These are phyloP conservation scores for Enteromius afrohamiltoni DNA, from an alignment of 2,797 vertebrate genomes.

Conservation along the genomic window DNA sequence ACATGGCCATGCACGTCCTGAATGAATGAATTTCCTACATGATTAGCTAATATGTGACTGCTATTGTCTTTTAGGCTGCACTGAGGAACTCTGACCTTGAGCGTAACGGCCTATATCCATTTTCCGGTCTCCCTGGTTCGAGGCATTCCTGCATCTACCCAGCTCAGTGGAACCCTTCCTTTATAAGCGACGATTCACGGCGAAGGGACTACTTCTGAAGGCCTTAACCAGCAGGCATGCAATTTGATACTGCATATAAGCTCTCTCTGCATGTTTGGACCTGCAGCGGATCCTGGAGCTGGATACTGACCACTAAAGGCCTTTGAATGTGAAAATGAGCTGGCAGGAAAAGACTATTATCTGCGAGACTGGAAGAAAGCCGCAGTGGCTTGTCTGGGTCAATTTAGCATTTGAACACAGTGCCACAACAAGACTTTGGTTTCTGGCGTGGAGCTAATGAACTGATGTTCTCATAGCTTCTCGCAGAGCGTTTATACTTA, in stretches of 20 bases:
- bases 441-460: conserved; percentile 31
- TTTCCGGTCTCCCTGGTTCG: conserved; percentile 92
- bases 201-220: conserved; percentile 95
- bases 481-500: conserved; percentile 1
- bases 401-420: conserved; percentile 30
- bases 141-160: conserved; percentile 98
- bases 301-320: conserved; percentile 52
- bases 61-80: conserved; percentile 79
- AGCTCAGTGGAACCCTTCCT: conserved; percentile 95
- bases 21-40: neutral
- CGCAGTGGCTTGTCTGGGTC: conserved; percentile 28
- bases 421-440: conserved; percentile 32
- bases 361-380: conserved; percentile 36
- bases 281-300: conserved; percentile 18
- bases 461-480: conserved; percentile 9
- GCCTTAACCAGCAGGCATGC: neutral
- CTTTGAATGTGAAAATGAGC: conserved; percentile 60
- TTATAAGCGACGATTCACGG: conserved; percentile 92
- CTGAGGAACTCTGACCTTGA: conserved; percentile 93
- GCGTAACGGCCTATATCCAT: conserved; percentile 91
- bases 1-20: neutral
- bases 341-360: conserved; percentile 47
- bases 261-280: conserved; percentile 15
- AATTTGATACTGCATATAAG: conserved; percentile 12
- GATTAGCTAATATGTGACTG: neutral